Evolutionary conservation across 2,797 vertebrate genomes (phyloP).

Genomic region (Coendou prehensilis): DNA sequence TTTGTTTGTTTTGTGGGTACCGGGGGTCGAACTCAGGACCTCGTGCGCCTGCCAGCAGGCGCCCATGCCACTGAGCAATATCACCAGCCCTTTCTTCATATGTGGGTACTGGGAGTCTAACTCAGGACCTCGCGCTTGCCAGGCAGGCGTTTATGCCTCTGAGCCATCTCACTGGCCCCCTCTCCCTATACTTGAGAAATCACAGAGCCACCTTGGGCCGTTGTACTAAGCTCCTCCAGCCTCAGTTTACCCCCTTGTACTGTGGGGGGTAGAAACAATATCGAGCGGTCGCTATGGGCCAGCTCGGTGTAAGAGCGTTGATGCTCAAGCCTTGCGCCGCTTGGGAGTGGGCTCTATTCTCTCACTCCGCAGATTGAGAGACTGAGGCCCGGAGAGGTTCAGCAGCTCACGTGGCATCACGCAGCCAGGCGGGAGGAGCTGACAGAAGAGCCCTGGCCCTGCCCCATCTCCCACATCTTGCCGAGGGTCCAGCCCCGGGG

Average conservation of each 20-base stretch:
- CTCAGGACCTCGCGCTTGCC: too few species aligned
- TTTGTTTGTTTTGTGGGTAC: too few species aligned
- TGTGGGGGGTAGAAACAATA: rapidly evolving
- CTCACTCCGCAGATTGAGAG: not conserved
- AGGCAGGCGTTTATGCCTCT: too few species aligned
- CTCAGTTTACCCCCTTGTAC: not conserved
- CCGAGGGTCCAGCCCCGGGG: not conserved
- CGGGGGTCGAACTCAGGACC: too few species aligned
- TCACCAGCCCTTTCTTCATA: too few species aligned
- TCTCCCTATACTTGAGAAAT: not conserved
- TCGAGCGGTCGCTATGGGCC: not conserved
- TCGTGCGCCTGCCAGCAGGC: too few species aligned
- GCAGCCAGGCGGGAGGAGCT: not conserved
- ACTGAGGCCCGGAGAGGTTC: slow-evolving; percentile 28
- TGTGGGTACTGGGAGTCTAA: too few species aligned
- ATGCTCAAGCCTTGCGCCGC: not conserved
- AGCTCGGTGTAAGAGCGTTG: not conserved
- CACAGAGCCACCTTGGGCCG: not conserved
- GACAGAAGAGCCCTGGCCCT: not conserved
- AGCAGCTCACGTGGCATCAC: not conserved
- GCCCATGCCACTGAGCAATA: too few species aligned
- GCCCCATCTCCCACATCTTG: not conserved
- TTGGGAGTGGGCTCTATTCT: not conserved
- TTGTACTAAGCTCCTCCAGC: not conserved
- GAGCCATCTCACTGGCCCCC: too few species aligned